Conservation (phyloP, 1,140 invertebrate genomes). For the Apis mellifera region DNA sequence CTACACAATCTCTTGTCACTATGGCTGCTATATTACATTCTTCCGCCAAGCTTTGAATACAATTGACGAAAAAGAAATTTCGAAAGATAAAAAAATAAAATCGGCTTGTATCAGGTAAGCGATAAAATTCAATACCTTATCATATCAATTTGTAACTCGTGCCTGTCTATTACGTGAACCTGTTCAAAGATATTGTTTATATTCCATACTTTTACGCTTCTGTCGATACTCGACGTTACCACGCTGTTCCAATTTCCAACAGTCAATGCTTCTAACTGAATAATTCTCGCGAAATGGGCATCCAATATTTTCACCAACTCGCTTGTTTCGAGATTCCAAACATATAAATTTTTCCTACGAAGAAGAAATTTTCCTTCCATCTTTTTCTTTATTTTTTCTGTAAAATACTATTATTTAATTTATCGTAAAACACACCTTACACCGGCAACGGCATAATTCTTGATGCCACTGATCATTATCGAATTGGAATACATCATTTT, state of each 20-base stretch:
- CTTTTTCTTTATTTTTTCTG: slow-evolving; percentile 26
- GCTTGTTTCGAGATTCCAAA: slow-evolving; percentile 92
- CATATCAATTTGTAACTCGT: slow-evolving; percentile 97
- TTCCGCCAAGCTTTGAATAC: slow-evolving; percentile 85
- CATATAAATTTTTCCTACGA: slow-evolving; percentile 94
- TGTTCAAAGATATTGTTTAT: slow-evolving; percentile 99
- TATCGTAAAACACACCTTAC: slow-evolving; percentile 84
- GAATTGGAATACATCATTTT: slow-evolving; percentile 94
- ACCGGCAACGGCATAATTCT: slow-evolving; percentile 96
- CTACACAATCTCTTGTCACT: slow-evolving; percentile 95
- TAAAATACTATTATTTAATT: no score
- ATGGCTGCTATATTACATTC: slow-evolving; percentile 90
- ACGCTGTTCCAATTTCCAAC: slow-evolving; percentile 96
- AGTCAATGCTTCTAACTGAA: slow-evolving; percentile 92
- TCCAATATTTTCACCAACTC: slow-evolving; percentile 95
- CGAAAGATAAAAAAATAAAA: neutral
- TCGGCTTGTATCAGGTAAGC: neutral
- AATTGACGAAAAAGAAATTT: neutral
- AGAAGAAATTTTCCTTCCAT: slow-evolving; percentile 42
- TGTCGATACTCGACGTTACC: slow-evolving; percentile 98
- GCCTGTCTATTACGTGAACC: slow-evolving; percentile 96
- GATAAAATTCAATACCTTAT: slow-evolving; percentile 85
- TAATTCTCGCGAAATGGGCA: slow-evolving; percentile 98
- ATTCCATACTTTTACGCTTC: slow-evolving; percentile 99
- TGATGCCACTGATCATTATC: slow-evolving; percentile 93